phyloP scores from a whole-genome alignment of 2,888 invertebrate species.

The Fragum whitleyi region DNA sequence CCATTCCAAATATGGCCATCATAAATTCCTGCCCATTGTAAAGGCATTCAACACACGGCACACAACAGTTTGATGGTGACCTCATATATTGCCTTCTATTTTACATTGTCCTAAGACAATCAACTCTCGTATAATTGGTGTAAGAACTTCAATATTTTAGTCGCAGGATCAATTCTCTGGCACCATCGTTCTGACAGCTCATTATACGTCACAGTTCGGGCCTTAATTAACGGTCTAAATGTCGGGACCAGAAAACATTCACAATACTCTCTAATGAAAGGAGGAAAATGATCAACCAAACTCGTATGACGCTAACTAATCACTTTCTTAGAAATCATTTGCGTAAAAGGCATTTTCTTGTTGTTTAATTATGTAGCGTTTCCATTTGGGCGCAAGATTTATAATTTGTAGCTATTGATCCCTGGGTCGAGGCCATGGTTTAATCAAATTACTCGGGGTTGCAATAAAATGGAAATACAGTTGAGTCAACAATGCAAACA shows the following conservation, averaged over 20 bases:
- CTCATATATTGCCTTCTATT: conserved; percentile 36
- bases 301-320: conserved; percentile 62
- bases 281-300: conserved; percentile 58
- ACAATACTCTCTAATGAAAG: conserved; percentile 64
- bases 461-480: conserved; percentile 59
- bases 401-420: conserved; percentile 63
- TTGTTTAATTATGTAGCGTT: conserved; percentile 66
- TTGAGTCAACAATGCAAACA: conserved; percentile 43
- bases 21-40: conserved; percentile 18
- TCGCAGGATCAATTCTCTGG: conserved; percentile 63
- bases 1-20: conserved; percentile 13
- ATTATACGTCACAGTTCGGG: conserved; percentile 64
- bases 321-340: conserved; percentile 69
- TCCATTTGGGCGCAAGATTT: conserved; percentile 62
- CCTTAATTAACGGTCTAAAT: conserved; percentile 69
- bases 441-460: conserved; percentile 63
- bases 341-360: conserved; percentile 66
- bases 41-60: conserved; percentile 23
- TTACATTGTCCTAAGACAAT: conserved; percentile 60
- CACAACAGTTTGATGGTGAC: conserved; percentile 26
- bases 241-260: conserved; percentile 64
- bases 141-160: conserved; percentile 68
- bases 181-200: conserved; percentile 65
- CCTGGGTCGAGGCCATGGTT: conserved; percentile 46
- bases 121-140: conserved; percentile 57